These are phyloP conservation scores for Eristalis pertinax DNA, from an alignment of 2,888 invertebrate species.

Conservation along the genomic window DNA sequence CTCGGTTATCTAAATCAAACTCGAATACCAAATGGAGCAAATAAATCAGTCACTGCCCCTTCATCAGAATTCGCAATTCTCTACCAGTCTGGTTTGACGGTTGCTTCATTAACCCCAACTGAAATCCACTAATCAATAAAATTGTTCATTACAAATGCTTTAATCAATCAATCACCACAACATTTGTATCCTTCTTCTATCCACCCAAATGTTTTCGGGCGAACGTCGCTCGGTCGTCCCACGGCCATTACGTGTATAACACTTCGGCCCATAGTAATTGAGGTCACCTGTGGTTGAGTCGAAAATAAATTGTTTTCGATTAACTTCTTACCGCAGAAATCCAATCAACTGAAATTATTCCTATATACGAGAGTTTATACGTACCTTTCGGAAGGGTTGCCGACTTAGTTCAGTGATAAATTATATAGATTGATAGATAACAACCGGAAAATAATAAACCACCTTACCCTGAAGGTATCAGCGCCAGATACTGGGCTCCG, in stretches of 20 bases:
- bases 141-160: conserved; percentile 51
- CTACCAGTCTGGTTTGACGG: not conserved
- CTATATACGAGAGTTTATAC: not conserved
- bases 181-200: conserved; percentile 29
- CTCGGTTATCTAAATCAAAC: not conserved
- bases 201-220: not conserved
- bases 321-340: conserved; percentile 64
- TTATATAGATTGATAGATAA: conserved; percentile 5
- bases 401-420: not conserved
- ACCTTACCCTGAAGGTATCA: not conserved
- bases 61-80: not conserved
- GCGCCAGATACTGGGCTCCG: not conserved
- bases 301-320: conserved; percentile 67
- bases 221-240: not conserved
- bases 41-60: not conserved
- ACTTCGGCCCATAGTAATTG: conserved; percentile 49
- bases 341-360: conserved; percentile 51
- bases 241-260: conserved; percentile 24
- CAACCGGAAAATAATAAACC: not conserved
- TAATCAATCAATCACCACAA: conserved; percentile 68
- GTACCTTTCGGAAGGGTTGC: not conserved
- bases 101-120: conserved; percentile 45
- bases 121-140: conserved; percentile 54
- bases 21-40: not conserved
- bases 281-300: conserved; percentile 49